These are phyloP conservation scores for Muntiacus muntjak DNA, from an alignment of 2,113 vertebrate species.

Conservation along the genomic window DNA sequence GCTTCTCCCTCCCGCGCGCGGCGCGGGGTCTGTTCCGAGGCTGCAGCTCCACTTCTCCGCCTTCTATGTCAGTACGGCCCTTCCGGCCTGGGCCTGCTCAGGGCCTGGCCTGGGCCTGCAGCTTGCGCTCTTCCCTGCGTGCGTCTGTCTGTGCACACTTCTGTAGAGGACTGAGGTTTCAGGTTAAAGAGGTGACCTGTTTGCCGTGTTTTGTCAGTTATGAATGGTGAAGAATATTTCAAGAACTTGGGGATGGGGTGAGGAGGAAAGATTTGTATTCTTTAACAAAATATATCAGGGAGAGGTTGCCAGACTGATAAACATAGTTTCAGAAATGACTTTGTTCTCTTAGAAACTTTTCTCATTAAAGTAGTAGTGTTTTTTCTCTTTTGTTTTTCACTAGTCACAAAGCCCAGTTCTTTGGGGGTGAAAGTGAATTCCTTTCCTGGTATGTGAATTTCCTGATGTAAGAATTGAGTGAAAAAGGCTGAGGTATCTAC, in stretches of 20 bases:
- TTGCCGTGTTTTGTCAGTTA: constrained; percentile 42
- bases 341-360: neutral
- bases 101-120: constrained; percentile 49
- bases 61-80: constrained; percentile 72
- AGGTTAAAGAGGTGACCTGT: constrained; percentile 71
- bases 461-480: constrained; percentile 53
- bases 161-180: constrained; percentile 62
- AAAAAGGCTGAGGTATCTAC: constrained; percentile 45
- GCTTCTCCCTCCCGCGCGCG: constrained; percentile 77
- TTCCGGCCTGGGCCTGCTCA: neutral
- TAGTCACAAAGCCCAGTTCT: neutral
- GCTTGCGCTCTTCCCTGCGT: constrained; percentile 46
- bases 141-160: constrained; percentile 57
- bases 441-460: neutral
- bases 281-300: neutral
- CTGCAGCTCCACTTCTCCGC: constrained; percentile 70
- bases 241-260: neutral
- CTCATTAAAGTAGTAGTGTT: neutral
- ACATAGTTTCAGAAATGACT: neutral
- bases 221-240: neutral
- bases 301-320: neutral
- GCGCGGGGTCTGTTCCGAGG: constrained; percentile 73
- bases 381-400: neutral
- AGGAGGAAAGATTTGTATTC: constrained; percentile 32
- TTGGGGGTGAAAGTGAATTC: neutral